phyloP scores from a whole-genome alignment of 2,888 invertebrate species.

The Andrena bicolor region DNA sequence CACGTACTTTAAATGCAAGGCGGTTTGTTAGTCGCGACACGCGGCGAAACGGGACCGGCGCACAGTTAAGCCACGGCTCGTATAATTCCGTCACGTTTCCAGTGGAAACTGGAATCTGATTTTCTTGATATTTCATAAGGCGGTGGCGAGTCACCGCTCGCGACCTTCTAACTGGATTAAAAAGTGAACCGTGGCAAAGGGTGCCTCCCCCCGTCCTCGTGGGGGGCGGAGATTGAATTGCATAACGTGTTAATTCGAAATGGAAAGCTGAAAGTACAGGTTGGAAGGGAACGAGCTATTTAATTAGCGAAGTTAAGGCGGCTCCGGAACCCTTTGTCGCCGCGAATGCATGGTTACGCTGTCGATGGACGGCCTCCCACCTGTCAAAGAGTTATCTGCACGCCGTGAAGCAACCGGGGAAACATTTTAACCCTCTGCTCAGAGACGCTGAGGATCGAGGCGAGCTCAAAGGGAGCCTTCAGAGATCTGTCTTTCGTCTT shows the following conservation, averaged over 20 bases:
- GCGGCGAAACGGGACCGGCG: constrained; percentile 31
- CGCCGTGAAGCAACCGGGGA: not conserved
- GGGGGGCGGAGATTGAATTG: constrained; percentile 20
- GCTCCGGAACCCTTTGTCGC: not conserved
- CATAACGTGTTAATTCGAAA: constrained; percentile 38
- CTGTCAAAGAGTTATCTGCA: not conserved
- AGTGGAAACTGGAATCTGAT: constrained; percentile 42
- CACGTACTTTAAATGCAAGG: constrained; percentile 65
- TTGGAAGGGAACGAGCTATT: not conserved
- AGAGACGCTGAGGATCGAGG: not conserved
- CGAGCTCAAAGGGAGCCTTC: not conserved
- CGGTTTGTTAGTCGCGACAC: constrained; percentile 40
- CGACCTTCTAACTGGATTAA: constrained; percentile 38
- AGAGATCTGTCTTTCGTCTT: not conserved
- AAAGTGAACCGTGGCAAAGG: constrained; percentile 31
- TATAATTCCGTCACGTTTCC: constrained; percentile 55
- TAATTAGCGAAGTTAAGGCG: constrained; percentile 23
- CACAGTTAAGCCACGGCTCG: constrained; percentile 27
- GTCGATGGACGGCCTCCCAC: not conserved
- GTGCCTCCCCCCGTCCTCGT: too few species aligned
- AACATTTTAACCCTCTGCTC: not conserved
- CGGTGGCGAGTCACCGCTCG: constrained; percentile 20
- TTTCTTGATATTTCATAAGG: constrained; percentile 55
- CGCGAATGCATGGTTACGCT: constrained; percentile 2
- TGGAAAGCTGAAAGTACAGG: constrained; percentile 25